Conservation (phyloP, 1,140 invertebrate genomes). For the Drosophila sp. region DNA sequence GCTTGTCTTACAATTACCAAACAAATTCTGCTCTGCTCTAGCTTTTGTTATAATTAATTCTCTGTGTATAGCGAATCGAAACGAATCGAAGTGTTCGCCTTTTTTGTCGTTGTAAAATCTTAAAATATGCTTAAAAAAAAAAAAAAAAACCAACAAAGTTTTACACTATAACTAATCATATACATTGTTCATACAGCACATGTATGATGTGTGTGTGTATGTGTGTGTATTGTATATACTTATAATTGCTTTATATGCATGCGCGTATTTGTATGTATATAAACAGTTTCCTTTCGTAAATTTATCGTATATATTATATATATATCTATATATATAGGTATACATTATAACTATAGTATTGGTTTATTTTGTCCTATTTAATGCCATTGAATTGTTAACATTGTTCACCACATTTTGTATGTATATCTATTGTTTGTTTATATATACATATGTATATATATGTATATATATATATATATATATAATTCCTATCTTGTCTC, state of each 20-base stretch:
- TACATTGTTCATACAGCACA: conserved; percentile 36
- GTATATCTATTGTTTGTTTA: conserved; percentile 41
- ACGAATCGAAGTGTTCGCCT: conserved; percentile 25
- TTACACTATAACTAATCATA: conserved; percentile 74
- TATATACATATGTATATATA: conserved; percentile 41
- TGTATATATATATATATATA: conserved; percentile 48
- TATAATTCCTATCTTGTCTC: conserved; percentile 38
- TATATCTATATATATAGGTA: conserved; percentile 3
- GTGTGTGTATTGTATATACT: conserved; percentile 51
- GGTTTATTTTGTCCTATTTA: conserved; percentile 62
- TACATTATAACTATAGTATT: conserved; percentile 25
- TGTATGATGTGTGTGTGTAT: conserved; percentile 35
- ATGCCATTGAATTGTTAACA: conserved; percentile 79
- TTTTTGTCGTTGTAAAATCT: conserved; percentile 67
- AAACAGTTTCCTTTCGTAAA: conserved; percentile 65
- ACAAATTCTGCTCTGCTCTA: conserved; percentile 46
- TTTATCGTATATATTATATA: conserved; percentile 29
- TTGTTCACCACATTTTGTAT: conserved; percentile 76
- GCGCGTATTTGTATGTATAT: conserved; percentile 51
- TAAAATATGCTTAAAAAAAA: conserved; percentile 71
- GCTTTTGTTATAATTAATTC: conserved; percentile 4
- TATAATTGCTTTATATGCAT: conserved; percentile 51
- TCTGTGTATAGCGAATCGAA: not conserved
- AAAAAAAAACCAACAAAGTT: conserved; percentile 60
- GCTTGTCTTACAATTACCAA: conserved; percentile 48